Percentiles rank a stretch among this genome's conserved stretches.
These are phyloP conservation scores for Gouania willdenowi DNA, from an alignment of 2,797 vertebrate genomes.

Conservation along the genomic window DNA sequence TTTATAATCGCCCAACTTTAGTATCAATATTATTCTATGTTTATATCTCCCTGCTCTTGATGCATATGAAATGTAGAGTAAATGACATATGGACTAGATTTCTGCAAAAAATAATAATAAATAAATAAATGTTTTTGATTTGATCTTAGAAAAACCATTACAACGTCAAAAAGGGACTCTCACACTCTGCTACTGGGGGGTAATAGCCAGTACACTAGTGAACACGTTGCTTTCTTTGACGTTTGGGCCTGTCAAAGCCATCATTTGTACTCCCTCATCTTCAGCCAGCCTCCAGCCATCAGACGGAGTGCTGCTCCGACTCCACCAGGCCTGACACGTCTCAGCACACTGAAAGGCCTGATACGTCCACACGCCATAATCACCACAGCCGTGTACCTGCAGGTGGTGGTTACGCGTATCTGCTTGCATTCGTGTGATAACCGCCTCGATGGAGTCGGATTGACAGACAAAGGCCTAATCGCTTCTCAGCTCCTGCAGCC, in stretches of 20 bases:
- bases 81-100: too few species aligned
- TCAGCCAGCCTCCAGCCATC: constrained; percentile 10
- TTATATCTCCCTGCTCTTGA: too few species aligned
- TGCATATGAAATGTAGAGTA: too few species aligned
- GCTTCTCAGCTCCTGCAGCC: constrained; percentile 81
- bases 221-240: not conserved
- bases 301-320: not conserved
- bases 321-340: constrained; percentile 35
- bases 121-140: too few species aligned
- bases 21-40: too few species aligned
- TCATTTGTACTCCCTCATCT: constrained; percentile 22
- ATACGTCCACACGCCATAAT: constrained; percentile 38
- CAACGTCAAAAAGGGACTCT: too few species aligned
- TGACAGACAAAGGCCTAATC: constrained; percentile 91
- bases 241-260: constrained; percentile 11
- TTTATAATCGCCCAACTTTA: too few species aligned
- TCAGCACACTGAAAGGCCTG: constrained; percentile 29
- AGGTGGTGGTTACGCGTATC: constrained; percentile 15
- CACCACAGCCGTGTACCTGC: constrained; percentile 12
- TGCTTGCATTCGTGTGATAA: constrained; percentile 58
- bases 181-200: too few species aligned
- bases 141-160: too few species aligned
- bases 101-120: too few species aligned
- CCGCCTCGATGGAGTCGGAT: constrained; percentile 81
- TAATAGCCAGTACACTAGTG: not conserved